Percentiles rank a stretch among this genome's conserved stretches.
Conservation (phyloP, 2,797 vertebrate genomes). For the Poecilia wingei region DNA sequence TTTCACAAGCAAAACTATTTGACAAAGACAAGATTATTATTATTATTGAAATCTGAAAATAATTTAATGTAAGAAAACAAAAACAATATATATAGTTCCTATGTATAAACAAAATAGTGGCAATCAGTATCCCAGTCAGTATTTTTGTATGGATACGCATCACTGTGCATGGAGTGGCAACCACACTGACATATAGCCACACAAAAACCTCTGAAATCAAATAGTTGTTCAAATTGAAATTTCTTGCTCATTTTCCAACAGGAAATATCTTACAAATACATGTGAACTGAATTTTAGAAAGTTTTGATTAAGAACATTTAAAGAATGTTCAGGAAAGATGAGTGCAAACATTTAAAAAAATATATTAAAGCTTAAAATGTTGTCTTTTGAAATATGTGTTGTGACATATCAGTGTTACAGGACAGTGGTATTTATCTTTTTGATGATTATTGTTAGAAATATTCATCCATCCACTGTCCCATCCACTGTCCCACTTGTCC, state of each 20-base stretch:
- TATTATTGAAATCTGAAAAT: no score
- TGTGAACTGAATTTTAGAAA: not conserved
- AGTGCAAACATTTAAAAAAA: not conserved
- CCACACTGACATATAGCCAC: not conserved
- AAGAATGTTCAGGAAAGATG: not conserved
- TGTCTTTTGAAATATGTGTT: not conserved
- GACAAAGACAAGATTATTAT: no score
- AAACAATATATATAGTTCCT: not conserved
- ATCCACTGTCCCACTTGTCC: no score
- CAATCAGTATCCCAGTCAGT: not conserved
- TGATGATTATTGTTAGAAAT: not conserved
- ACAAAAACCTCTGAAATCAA: conserved; percentile 2
- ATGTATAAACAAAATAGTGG: not conserved
- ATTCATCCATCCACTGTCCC: not conserved
- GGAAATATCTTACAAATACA: not conserved
- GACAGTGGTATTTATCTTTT: not conserved
- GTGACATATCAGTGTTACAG: not conserved
- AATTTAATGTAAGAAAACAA: not conserved
- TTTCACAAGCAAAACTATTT: not conserved
- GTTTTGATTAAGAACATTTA: not conserved
- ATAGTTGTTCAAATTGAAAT: not conserved
- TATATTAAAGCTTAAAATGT: not conserved
- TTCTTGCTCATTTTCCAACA: not conserved
- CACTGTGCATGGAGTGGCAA: not conserved
- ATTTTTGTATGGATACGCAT: conserved; percentile 2